These are phyloP conservation scores for Drosophila falleni DNA, from an alignment of 2,888 invertebrate species.

Conservation along the genomic window DNA sequence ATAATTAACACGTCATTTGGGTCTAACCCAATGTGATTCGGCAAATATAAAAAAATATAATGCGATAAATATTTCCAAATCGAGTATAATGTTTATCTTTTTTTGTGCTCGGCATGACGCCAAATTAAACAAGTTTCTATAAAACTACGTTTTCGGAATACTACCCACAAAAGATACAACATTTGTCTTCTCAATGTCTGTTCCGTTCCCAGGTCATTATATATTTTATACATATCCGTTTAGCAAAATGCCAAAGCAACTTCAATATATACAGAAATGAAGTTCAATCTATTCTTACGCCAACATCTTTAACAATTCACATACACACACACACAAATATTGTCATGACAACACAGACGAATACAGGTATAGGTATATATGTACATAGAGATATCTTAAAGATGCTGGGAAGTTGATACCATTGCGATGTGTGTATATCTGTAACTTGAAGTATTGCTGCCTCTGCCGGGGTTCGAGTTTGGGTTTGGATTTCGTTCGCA, in stretches of 20 bases:
- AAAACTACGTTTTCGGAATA: constrained; percentile 8
- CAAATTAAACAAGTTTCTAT: constrained; percentile 66
- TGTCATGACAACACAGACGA: constrained; percentile 10
- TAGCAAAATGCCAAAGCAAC: constrained; percentile 55
- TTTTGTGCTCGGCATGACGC: constrained; percentile 17
- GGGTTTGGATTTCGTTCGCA: constrained; percentile 41
- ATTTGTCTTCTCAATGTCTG: constrained; percentile 20
- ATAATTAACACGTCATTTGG: constrained; percentile 47
- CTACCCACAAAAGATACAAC: constrained; percentile 37
- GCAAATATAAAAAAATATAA: constrained; percentile 23
- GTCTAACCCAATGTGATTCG: constrained; percentile 17
- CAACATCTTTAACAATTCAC: constrained; percentile 52
- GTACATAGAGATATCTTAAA: constrained; percentile 63
- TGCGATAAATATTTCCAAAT: constrained; percentile 1
- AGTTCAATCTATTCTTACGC: constrained; percentile 53
- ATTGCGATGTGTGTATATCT: constrained; percentile 65
- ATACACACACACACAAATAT: constrained; percentile 11
- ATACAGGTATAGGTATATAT: constrained; percentile 1
- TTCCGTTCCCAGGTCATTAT: constrained; percentile 57
- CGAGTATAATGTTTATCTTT: constrained; percentile 1
- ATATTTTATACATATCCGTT: constrained; percentile 58
- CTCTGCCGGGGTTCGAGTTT: constrained; percentile 51
- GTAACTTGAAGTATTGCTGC: constrained; percentile 71
- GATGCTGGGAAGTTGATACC: constrained; percentile 75
- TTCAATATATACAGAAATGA: constrained; percentile 39